These are phyloP conservation scores for Chrysaora quinquecirrha DNA, from an alignment of 30 jellyfish, hydroid and myxozoan species.

Conservation along the genomic window DNA sequence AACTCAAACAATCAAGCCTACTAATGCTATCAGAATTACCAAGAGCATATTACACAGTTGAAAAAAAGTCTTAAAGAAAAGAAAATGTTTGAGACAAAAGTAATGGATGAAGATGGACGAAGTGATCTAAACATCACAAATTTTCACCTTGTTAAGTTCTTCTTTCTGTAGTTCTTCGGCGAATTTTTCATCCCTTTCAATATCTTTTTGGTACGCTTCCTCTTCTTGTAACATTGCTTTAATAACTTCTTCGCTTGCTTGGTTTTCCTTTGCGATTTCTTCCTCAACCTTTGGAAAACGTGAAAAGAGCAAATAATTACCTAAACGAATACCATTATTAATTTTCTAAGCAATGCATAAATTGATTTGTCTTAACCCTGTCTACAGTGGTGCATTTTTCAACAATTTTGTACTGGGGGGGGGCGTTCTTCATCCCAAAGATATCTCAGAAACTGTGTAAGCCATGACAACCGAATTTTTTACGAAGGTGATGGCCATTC, in stretches of 20 bases:
- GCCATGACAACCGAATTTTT: neutral
- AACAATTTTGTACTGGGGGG: neutral
- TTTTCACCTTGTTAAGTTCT: constrained; percentile 48
- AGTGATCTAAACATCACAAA: neutral
- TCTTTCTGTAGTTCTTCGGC: constrained; percentile 69
- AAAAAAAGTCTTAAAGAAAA: too few species aligned
- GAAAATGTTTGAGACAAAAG: too few species aligned
- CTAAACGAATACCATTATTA: too few species aligned
- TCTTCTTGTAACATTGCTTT: constrained; percentile 51
- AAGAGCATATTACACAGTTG: too few species aligned
- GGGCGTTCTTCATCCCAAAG: neutral
- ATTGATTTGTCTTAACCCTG: neutral
- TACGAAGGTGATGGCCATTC: too few species aligned
- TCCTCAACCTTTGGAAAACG: constrained; percentile 26
- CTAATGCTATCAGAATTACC: too few species aligned
- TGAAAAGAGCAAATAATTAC: too few species aligned
- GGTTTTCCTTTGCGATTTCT: constrained; percentile 37
- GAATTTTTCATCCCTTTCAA: constrained; percentile 45
- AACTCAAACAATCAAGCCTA: too few species aligned
- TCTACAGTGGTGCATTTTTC: neutral
- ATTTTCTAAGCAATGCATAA: neutral
- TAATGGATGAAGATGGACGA: neutral
- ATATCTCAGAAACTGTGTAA: too few species aligned
- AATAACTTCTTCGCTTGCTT: constrained; percentile 64
- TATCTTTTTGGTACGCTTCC: constrained; percentile 35